Evolutionary conservation across 2,113 vertebrate species (phyloP), one percentile per base, ranked within the genome.

Genomic region (Chascanopsetta lugubris): DNA sequence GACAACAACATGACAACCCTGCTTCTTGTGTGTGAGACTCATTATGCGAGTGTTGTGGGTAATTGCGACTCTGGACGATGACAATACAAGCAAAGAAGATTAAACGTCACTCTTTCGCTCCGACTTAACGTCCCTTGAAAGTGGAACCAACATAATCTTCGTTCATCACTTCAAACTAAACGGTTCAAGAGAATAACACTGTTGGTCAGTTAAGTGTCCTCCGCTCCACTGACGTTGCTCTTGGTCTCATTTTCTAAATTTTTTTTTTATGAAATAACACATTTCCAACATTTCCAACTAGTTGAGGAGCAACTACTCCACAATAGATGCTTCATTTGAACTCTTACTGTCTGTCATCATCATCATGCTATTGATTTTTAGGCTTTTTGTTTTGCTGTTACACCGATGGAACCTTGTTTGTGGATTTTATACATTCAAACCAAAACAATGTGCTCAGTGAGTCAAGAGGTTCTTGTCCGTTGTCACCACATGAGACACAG

Each of bases 31-130:
- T 48, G 40, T 9, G 27, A 22, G 46, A 46, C 25, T 2, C 49
- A 26, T 53, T 22, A 69, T 61, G 48, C 57, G 61, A 27, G 25
- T n/a, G 65, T 45, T 79, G 6, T 24, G 42, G 43, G 22, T 24
- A 27, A 45, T 53, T 71, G n/a, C n/a, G 38, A 7, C 6, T 18
- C 17, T 42, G 38, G 2, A 3, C 42, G 22, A 42, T 74, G 26
- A 64, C 4, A 4, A 46, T n/a, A 47, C 53, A 38, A 40, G 34
- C 2, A 49, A 24, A 61, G 50, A 42, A 55, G 70, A 63, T 62
- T 3, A 46, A 8, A 29, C 8, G 21, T 25, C 21, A 25, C 6
- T 17, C 21, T 4, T 9, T 10, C 42, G 5, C 12, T 9, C 8
- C 10, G 18, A 21, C 3, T 20, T 3, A 20, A 5, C 5, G 21